Base-by-base conservation (phyloP, 2,113 vertebrate species). In the Plecotus auritus region DNA sequence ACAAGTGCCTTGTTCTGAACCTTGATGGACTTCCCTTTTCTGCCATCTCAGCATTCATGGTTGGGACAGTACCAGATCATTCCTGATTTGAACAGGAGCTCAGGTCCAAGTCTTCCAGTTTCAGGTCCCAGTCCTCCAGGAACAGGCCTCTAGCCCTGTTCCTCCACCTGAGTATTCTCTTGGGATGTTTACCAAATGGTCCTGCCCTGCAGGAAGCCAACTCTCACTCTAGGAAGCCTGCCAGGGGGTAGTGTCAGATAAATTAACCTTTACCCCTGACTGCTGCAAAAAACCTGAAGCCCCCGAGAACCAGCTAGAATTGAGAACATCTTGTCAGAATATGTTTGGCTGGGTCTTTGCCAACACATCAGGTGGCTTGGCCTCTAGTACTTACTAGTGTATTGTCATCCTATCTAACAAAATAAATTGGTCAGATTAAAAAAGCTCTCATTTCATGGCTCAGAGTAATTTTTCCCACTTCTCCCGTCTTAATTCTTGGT, bases 211-310 rank as follows among this genome's bases (percentile, higher is more conserved):
- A 78, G 81, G 35, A 94, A 85, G 91, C 47, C 85, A 49, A 1
- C 32, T 72, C 54, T 89, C 11, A n/a, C 72, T 49, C 90, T 54
- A 45, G 85, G 94, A 94, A n/a, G 59, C 45, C 85, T 49, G 93
- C 85, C 91, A 90, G 76, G 32, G 32, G 2, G 5, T 35, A 14
- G 54, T 85, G 37, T 88, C 74, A 42, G 51, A 32, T 73, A 80
- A 81, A 78, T 69, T 76, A 95, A 82, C 54, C 30, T 70, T 81
- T 72, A 69, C 28, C 82, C 90, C 66, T 93, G 32, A 16, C 56
- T 54, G 54, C 18, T 49, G 35, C n/a, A 13, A 64, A 64, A 88
- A 93, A 54, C 59, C 61, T 26, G 72, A 61, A 87, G 59, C 45
- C 78, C 40, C 66, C n/a, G n/a, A 82, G 42, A 26, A n/a, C 59